phyloP scores from a whole-genome alignment of 2,888 invertebrate species.

The Cephalotes varians region DNA sequence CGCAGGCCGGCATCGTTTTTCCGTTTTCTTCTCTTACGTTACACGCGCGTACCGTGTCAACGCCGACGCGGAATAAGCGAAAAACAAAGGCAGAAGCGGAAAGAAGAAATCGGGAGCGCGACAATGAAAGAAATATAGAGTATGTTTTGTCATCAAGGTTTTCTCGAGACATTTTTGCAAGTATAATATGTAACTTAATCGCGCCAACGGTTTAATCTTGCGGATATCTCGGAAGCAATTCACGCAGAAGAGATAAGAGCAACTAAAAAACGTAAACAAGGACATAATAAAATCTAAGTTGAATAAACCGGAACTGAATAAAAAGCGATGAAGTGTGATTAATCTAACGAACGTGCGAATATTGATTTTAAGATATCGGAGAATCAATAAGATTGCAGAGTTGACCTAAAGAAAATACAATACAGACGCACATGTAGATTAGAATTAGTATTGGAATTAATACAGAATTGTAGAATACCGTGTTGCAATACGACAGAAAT shows the following conservation, averaged over 20 bases:
- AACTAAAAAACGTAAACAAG: conserved; percentile 25
- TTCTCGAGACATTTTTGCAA: not conserved
- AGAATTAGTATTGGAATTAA: not conserved
- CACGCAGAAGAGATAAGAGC: conserved; percentile 55
- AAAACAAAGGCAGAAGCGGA: conserved; percentile 49
- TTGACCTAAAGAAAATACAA: not conserved
- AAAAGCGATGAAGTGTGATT: not conserved
- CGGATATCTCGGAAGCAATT: conserved; percentile 66
- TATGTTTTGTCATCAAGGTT: not conserved
- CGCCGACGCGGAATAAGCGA: conserved; percentile 75
- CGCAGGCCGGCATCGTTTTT: conserved; percentile 84
- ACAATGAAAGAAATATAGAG: not conserved
- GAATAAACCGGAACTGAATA: conserved; percentile 1
- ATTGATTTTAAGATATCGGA: conserved; percentile 7
- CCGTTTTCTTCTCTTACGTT: conserved; percentile 80
- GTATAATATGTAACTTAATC: conserved; percentile 6
- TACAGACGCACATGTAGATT: too few species aligned
- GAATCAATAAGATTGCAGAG: conserved; percentile 8
- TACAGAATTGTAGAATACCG: not conserved
- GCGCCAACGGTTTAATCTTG: conserved; percentile 10
- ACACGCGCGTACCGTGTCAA: conserved; percentile 63
- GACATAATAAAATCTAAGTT: conserved; percentile 6
- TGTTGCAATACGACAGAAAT: not conserved
- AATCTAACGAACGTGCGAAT: not conserved
- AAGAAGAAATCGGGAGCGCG: conserved; percentile 28